A percentile compares a stretch with the other conserved stretches of the same genome.
phyloP scores from a whole-genome alignment of 2,797 vertebrate genomes.

The Bryconaethiops microstoma region DNA sequence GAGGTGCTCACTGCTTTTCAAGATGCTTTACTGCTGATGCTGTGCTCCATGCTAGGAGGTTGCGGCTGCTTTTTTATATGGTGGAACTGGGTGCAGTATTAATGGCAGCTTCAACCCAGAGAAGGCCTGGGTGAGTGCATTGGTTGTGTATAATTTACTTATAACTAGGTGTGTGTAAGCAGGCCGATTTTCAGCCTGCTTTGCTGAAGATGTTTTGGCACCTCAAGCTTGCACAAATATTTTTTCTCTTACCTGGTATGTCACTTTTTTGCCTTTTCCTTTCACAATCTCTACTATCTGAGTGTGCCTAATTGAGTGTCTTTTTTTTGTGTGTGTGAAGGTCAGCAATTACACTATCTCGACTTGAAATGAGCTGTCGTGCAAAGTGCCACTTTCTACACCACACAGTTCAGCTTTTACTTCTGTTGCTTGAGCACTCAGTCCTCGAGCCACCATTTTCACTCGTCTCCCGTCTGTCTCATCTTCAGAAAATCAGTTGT shows the following conservation, averaged over 20 bases:
- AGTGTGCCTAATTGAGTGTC: background rate
- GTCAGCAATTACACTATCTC: slow-evolving; percentile 14
- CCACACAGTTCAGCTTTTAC: background rate
- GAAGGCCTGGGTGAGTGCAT: background rate
- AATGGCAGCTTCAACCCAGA: background rate
- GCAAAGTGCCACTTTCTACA: background rate
- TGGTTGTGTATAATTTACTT: background rate
- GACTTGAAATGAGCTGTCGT: slow-evolving; percentile 8
- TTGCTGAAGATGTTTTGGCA: background rate
- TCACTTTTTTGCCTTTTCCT: slow-evolving; percentile 2
- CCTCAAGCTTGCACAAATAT: background rate
- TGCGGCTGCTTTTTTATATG: background rate
- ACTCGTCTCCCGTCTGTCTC: background rate
- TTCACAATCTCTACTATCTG: slow-evolving; percentile 16
- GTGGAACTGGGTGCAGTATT: background rate
- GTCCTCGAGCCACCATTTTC: background rate
- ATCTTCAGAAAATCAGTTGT: background rate
- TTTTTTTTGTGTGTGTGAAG: too few species aligned
- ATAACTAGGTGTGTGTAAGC: slow-evolving; percentile 11
- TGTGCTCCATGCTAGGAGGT: background rate
- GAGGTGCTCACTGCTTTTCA: too few species aligned
- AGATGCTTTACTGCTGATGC: background rate
- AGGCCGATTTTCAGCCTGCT: background rate
- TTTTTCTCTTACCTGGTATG: slow-evolving; percentile 6
- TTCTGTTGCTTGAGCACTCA: background rate